These are phyloP conservation scores for Limnodromus scolopaceus DNA, from an alignment of 2,797 vertebrate genomes.

Conservation along the genomic window DNA sequence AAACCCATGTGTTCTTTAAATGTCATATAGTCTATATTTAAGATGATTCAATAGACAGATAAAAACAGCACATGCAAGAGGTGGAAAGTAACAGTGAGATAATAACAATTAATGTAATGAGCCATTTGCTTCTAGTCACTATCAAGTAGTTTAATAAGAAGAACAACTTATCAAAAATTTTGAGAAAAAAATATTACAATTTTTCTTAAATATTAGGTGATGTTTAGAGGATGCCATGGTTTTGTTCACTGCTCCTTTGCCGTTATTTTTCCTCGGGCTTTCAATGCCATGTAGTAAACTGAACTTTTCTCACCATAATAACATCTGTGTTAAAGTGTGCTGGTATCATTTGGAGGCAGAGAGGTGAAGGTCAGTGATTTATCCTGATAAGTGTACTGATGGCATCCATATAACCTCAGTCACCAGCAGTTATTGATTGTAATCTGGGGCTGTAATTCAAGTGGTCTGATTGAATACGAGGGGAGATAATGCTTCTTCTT, in stretches of 20 bases:
- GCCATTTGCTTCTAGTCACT: not conserved
- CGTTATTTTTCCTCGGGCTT: not conserved
- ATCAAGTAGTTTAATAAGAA: not conserved
- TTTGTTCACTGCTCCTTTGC: not conserved
- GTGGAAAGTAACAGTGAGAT: not conserved
- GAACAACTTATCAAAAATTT: not conserved
- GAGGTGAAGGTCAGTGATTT: not conserved
- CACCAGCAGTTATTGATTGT: not conserved
- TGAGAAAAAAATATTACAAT: not conserved
- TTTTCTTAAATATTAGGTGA: not conserved
- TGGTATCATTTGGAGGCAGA: not conserved
- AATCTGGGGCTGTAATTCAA: not conserved
- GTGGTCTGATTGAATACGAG: not conserved
- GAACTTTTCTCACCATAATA: not conserved
- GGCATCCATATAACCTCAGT: not conserved
- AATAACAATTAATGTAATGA: not conserved
- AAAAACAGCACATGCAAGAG: not conserved
- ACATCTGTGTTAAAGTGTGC: not conserved
- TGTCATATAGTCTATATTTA: not conserved
- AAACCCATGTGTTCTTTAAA: not conserved
- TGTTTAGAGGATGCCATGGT: not conserved
- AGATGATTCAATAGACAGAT: not conserved
- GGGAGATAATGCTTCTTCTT: not conserved
- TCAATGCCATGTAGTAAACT: not conserved
- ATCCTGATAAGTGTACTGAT: not conserved